Conservation (phyloP, 1,140 invertebrate genomes). For the Archivesica marissinica region DNA sequence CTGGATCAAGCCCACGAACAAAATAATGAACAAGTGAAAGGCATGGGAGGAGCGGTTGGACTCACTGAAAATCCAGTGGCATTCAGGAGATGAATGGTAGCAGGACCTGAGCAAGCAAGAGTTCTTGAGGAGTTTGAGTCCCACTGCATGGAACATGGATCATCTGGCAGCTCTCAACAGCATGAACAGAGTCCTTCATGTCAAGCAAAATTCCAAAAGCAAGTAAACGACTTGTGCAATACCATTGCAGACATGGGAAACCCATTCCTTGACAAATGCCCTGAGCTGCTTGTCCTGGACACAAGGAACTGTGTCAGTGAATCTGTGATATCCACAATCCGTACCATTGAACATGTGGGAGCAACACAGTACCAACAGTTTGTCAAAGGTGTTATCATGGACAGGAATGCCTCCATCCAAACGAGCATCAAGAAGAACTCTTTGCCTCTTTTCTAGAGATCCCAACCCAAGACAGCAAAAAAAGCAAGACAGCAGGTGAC, state of each 20-base stretch:
- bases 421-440: conserved; percentile 59
- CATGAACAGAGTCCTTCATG: background rate
- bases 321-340: background rate
- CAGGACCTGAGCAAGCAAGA: conserved; percentile 7
- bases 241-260: conserved; percentile 57
- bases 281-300: conserved; percentile 50
- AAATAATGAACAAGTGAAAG: conserved; percentile 26
- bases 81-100: conserved; percentile 3
- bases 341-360: conserved; percentile 18
- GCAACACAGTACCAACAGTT: conserved; percentile 32
- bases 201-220: background rate
- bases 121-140: background rate
- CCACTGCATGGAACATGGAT: background rate
- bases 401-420: background rate
- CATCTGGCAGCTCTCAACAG: background rate
- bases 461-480: background rate
- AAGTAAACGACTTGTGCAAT: conserved; percentile 23
- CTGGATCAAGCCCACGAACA: conserved; percentile 27
- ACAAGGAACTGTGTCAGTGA: conserved; percentile 39
- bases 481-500: conserved; percentile 9
- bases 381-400: background rate
- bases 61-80: background rate
- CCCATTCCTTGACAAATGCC: conserved; percentile 61
- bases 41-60: conserved; percentile 14
- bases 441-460: conserved; percentile 39